phyloP scores from a whole-genome alignment of 2,888 invertebrate genomes.

The Ormyrus nitidulus region DNA sequence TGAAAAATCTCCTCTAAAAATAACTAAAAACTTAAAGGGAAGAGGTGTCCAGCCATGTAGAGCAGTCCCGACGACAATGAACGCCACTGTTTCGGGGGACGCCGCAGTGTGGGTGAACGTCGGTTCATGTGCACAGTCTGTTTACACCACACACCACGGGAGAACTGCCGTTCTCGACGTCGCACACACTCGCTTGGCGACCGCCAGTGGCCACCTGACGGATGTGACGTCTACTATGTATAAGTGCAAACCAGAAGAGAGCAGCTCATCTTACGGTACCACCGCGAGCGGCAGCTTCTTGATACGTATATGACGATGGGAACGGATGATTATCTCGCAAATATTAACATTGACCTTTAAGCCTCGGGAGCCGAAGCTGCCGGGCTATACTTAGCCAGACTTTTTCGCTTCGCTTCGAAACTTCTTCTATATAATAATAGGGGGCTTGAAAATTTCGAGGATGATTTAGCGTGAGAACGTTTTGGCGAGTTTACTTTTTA shows the following conservation, averaged over 20 bases:
- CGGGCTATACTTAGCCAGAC: background rate
- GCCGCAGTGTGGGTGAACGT: slow-evolving; percentile 5
- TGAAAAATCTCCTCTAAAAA: slow-evolving; percentile 1
- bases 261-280: too few species aligned
- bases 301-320: background rate
- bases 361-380: background rate
- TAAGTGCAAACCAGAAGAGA: too few species aligned
- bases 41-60: slow-evolving; percentile 34
- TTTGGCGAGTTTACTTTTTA: too few species aligned
- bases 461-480: too few species aligned
- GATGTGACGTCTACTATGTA: slow-evolving; percentile 37
- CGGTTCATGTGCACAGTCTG: background rate
- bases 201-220: slow-evolving; percentile 8
- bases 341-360: background rate
- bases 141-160: background rate
- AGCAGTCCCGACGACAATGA: slow-evolving; percentile 7
- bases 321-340: background rate
- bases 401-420: background rate
- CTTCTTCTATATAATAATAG: too few species aligned
- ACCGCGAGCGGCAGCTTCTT: background rate
- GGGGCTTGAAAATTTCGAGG: too few species aligned
- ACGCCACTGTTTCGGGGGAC: slow-evolving; percentile 28
- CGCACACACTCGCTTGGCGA: background rate
- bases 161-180: background rate
- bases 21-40: slow-evolving; percentile 19